Evolutionary conservation across 2,113 vertebrate genomes (phyloP), one percentile per base, ranked within the genome.

Genomic region (Periophthalmus modestus): DNA sequence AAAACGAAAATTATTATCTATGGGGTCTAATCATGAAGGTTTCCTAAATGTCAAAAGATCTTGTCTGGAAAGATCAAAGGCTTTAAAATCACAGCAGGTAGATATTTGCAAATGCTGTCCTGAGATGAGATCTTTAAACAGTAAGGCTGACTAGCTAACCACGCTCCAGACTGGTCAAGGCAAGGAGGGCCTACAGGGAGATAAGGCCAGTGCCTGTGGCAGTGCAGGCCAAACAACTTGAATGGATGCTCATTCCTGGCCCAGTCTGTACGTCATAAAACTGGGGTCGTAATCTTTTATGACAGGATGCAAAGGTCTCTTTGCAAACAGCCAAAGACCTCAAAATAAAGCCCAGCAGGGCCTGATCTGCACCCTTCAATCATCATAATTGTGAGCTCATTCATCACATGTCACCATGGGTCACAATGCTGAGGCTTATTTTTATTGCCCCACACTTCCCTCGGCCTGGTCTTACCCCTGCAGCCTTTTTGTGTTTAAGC

Each of bases 261-360:
- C 67, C 92, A 90, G 93, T 93, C 93, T 94, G 93, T 93, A 94
- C 93, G 90, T 92, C 92, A 93, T 94, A 94, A 94, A 94, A 94
- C 87, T 4, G 89, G 94, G 93, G 95, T 94, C 94, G 94, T 96
- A 97, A 96, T 94, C 92, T 94, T 95, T 95, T 95, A 94, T 95
- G 93, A 94, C 94, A 95, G 94, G 94, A 95, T 95, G 93, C 92
- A 93, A 94, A 93, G 93, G 92, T 94, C 94, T 93, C 94, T 93
- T 94, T 93, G 91, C 94, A 95, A 94, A 95, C 93, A 95, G 93
- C 92, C 94, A 94, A 93, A 94, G 93, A 94, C 83, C 89, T 87
- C 77, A 89, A 94, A 83, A 93, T 94, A 93, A 95, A 95, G 92
- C 92, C 93, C 95, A 96, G 95, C 95, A 96, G 95, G 95, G 90